Evolutionary conservation across 2,797 vertebrate genomes (phyloP).

Genomic region (Galago senegalensis): DNA sequence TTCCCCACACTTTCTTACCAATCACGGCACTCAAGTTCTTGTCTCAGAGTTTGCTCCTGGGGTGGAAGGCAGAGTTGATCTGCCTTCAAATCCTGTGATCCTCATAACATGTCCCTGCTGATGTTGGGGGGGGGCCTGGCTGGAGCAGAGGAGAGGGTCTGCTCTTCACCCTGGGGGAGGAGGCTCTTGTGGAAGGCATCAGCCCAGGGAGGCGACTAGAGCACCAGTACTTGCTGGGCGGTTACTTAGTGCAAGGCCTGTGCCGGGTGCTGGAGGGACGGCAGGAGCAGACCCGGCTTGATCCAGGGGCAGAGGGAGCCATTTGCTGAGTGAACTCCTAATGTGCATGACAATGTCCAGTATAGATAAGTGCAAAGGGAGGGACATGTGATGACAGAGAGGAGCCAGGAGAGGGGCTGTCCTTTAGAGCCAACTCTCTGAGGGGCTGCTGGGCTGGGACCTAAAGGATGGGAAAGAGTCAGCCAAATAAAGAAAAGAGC

Average conservation of each 20-base stretch:
- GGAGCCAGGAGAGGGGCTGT: no score
- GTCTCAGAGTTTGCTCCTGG: neutral
- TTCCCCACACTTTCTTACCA: rapidly evolving
- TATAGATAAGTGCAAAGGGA: neutral
- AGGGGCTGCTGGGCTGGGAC: neutral
- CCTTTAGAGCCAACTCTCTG: neutral
- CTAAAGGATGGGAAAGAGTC: neutral
- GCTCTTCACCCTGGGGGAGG: neutral
- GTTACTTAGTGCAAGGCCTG: neutral
- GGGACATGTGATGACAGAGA: rapidly evolving
- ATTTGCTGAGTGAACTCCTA: neutral
- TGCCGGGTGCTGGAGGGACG: neutral
- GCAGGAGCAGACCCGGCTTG: rapidly evolving
- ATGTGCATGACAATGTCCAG: rapidly evolving
- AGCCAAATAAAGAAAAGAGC: no score
- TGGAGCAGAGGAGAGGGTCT: neutral
- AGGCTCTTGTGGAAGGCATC: neutral
- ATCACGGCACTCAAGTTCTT: neutral
- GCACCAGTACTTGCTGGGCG: neutral
- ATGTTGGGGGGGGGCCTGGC: neutral
- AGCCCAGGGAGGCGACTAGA: neutral
- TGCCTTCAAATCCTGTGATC: neutral
- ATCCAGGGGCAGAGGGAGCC: neutral
- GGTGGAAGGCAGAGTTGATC: neutral
- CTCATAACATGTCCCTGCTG: neutral